phyloP scores from a whole-genome alignment of 1,140 invertebrate species.

The Sarcophaga peregrina region DNA sequence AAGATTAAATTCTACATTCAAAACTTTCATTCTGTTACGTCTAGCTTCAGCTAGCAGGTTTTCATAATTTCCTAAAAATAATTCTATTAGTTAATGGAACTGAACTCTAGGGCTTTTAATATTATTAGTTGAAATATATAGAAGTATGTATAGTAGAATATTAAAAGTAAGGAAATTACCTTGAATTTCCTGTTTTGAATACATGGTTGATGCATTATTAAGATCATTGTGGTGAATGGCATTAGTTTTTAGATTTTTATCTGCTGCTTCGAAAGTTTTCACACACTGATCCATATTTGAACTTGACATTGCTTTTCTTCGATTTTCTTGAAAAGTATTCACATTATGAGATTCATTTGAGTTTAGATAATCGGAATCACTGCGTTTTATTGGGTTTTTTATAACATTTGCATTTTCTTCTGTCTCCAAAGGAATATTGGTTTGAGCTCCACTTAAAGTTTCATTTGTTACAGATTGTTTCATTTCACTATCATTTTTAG shows the following conservation, averaged over 20 bases:
- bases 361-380: constrained; percentile 49
- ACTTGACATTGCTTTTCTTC: constrained; percentile 20
- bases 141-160: too few relatives aligned
- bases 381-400: background rate
- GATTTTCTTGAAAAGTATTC: background rate
- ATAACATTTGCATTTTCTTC: constrained; percentile 23
- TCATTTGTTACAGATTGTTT: background rate
- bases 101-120: too few relatives aligned
- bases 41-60: constrained; percentile 57
- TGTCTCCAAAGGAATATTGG: background rate
- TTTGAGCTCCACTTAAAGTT: background rate
- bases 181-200: background rate
- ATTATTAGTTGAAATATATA: too few relatives aligned
- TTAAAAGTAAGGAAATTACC: background rate
- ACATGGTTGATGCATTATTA: too few relatives aligned
- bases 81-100: too few relatives aligned
- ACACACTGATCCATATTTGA: constrained; percentile 12
- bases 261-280: background rate
- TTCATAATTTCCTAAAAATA: background rate
- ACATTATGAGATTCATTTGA: constrained; percentile 43
- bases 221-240: background rate
- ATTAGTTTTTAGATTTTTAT: background rate
- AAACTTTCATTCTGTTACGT: constrained; percentile 63
- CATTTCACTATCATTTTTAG: background rate
- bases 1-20: constrained; percentile 54